These are phyloP conservation scores for Hirundo rustica DNA, from an alignment of 2,797 vertebrate genomes.

Conservation along the genomic window DNA sequence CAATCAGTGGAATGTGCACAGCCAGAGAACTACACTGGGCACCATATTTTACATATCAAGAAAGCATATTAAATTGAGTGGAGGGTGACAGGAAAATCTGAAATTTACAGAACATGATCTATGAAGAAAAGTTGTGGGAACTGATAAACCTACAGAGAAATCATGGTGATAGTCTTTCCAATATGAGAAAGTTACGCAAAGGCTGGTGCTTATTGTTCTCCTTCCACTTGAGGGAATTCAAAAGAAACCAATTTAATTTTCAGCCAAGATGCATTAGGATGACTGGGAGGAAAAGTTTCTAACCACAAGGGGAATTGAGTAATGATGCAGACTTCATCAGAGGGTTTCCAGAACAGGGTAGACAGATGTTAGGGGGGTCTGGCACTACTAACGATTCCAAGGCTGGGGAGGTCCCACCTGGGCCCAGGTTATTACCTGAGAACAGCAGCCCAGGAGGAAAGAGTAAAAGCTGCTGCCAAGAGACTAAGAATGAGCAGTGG, in stretches of 20 bases:
- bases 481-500: not conserved
- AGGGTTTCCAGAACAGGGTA: conserved; percentile 29
- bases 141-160: conserved; percentile 62
- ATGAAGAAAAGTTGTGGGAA: conserved; percentile 38
- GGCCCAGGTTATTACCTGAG: conserved; percentile 10
- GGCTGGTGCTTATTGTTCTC: conserved; percentile 63
- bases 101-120: conserved; percentile 12
- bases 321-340: conserved; percentile 54
- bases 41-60: not conserved
- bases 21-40: not conserved
- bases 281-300: conserved; percentile 57
- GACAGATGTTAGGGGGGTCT: conserved; percentile 58
- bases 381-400: not conserved
- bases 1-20: not conserved
- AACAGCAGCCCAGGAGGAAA: not conserved
- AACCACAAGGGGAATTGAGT: conserved; percentile 43
- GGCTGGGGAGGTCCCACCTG: conserved; percentile 16
- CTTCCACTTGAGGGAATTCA: conserved; percentile 57
- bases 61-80: not conserved
- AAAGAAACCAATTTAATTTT: conserved; percentile 69
- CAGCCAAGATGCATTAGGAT: conserved; percentile 59
- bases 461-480: conserved; percentile 27
- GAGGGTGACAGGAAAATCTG: conserved; percentile 22
- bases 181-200: conserved; percentile 24
- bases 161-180: conserved; percentile 4